Conservation (phyloP, 2,113 vertebrate species). For the Chrysemys picta region DNA sequence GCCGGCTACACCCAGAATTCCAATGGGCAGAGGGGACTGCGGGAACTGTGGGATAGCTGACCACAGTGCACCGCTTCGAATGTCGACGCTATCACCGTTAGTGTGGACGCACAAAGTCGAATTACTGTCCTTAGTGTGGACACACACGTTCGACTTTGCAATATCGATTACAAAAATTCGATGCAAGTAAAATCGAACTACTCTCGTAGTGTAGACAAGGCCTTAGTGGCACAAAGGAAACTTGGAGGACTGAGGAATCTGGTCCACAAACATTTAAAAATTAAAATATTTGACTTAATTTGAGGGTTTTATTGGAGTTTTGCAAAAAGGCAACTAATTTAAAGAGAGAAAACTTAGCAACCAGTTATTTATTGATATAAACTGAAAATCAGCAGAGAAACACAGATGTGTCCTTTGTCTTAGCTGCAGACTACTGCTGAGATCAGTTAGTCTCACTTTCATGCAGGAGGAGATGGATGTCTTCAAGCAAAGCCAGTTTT, state of each 20-base stretch:
- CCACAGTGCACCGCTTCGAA: no score
- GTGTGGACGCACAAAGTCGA: no score
- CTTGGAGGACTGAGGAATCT: neutral
- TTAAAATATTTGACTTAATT: neutral
- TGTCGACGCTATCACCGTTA: no score
- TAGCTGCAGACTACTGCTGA: neutral
- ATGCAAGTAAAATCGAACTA: no score
- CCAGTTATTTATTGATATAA: neutral
- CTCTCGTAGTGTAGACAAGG: no score
- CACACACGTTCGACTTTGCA: no score
- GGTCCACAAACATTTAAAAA: neutral
- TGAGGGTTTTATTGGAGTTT: neutral
- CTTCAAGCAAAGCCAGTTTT: neutral
- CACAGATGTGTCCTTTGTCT: no score
- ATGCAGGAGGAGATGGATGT: neutral
- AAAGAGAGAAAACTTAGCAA: neutral
- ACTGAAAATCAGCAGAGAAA: neutral
- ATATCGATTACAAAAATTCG: no score
- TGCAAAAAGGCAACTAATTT: fast-evolving
- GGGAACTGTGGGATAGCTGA: no score
- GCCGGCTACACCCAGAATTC: no score
- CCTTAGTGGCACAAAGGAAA: neutral
- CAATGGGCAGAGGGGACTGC: no score
- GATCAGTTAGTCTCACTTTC: neutral
- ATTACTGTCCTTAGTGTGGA: no score